Conservation (phyloP, 2,888 invertebrate species). For the Strigamia transsilvanica region DNA sequence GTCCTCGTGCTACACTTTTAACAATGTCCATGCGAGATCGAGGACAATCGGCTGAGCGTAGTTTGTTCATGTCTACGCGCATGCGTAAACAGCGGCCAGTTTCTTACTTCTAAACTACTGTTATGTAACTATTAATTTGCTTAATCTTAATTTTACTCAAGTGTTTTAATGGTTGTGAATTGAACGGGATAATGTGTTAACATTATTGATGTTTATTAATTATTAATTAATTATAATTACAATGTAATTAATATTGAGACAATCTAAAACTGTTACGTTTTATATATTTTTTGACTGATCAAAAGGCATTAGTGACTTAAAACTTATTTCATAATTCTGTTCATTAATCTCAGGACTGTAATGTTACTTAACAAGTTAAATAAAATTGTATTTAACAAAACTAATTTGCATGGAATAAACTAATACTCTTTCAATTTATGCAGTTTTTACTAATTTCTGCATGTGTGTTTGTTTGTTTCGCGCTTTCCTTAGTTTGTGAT, state of each 20-base stretch:
- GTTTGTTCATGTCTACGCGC: constrained; percentile 29
- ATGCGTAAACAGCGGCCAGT: constrained; percentile 27
- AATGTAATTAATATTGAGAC: neutral
- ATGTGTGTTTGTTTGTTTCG: neutral
- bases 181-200: constrained; percentile 1
- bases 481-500: neutral
- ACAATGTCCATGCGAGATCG: constrained; percentile 20
- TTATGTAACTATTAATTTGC: neutral
- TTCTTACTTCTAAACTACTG: neutral
- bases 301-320: neutral
- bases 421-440: constrained; percentile 3
- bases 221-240: neutral
- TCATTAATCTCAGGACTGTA: neutral
- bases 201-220: neutral
- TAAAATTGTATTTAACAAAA: constrained; percentile 1
- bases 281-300: neutral
- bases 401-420: constrained; percentile 8
- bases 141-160: neutral
- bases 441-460: neutral
- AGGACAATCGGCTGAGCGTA: constrained; percentile 4
- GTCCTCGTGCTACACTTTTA: constrained; percentile 22
- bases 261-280: no score
- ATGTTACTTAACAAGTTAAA: neutral
- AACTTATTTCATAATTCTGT: neutral
- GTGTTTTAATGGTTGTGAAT: constrained; percentile 13